phyloP scores from a whole-genome alignment of 2,797 vertebrate species.

The Aphelocoma californica region DNA sequence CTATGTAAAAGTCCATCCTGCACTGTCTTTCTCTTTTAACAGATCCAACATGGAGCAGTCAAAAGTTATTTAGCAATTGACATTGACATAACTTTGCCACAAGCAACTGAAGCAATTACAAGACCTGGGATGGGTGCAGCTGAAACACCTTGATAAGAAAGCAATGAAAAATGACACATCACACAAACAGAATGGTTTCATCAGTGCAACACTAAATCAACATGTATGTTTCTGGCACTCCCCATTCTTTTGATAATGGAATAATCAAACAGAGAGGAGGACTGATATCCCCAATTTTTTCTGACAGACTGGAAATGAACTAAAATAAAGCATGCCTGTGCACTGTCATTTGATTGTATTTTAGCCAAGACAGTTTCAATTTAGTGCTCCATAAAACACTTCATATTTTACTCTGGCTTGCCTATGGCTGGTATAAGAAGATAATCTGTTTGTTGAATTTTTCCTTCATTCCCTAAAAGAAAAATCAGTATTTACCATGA shows the following conservation, averaged over 20 bases:
- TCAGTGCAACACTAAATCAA: slow-evolving; percentile 77
- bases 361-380: slow-evolving; percentile 50
- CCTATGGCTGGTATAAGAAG: slow-evolving; percentile 27
- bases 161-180: slow-evolving; percentile 80
- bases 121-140: slow-evolving; percentile 72
- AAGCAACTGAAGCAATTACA: slow-evolving; percentile 79
- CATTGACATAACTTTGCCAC: slow-evolving; percentile 84
- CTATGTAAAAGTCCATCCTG: slow-evolving; percentile 8
- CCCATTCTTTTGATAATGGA: slow-evolving; percentile 68
- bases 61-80: slow-evolving; percentile 77
- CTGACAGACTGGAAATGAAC: slow-evolving; percentile 62
- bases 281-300: slow-evolving; percentile 51
- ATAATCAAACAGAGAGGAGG: slow-evolving; percentile 70
- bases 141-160: slow-evolving; percentile 82
- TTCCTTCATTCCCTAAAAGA: neutral
- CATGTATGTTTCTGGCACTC: slow-evolving; percentile 65
- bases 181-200: slow-evolving; percentile 73
- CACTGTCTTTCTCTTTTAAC: slow-evolving; percentile 42
- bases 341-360: slow-evolving; percentile 53
- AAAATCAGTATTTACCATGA: neutral
- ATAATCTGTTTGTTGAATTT: neutral
- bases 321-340: slow-evolving; percentile 43
- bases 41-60: slow-evolving; percentile 67
- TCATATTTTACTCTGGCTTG: slow-evolving; percentile 21
- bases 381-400: slow-evolving; percentile 48